Percentiles rank a stretch among this genome's conserved stretches.
Evolutionary conservation across 2,113 vertebrate species (phyloP).

Genomic region (Xenotilapia longispinis): DNA sequence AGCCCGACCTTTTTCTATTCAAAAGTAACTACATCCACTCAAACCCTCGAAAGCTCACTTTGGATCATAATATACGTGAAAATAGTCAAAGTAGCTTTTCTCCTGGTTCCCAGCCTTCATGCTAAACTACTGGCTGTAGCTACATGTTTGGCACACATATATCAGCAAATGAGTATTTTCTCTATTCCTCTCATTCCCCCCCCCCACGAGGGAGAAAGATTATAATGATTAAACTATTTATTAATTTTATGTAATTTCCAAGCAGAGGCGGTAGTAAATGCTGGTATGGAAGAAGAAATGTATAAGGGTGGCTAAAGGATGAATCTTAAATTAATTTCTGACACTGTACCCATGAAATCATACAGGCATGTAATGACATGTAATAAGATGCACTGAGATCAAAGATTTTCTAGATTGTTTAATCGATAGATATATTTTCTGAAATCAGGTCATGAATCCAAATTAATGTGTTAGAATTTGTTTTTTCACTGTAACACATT

Average conservation of each 20-base stretch:
- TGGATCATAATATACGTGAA: neutral
- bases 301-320: neutral
- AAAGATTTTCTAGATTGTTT: constrained; percentile 4
- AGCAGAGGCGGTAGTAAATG: neutral
- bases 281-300: neutral
- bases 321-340: neutral
- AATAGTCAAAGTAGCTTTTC: neutral
- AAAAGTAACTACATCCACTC: neutral
- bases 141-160: neutral
- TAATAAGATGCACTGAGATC: neutral
- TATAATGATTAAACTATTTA: neutral
- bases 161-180: neutral
- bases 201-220: neutral
- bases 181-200: neutral
- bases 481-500: constrained; percentile 28
- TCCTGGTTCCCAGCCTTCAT: neutral
- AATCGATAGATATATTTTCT: constrained; percentile 16
- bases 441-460: neutral
- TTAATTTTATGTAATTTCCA: neutral
- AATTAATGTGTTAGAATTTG: constrained; percentile 2
- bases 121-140: neutral
- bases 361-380: neutral
- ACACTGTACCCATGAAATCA: neutral
- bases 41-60: neutral
- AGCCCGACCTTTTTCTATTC: neutral